Base-by-base conservation (phyloP, 2,113 vertebrate species). In the Pluvialis apricaria region DNA sequence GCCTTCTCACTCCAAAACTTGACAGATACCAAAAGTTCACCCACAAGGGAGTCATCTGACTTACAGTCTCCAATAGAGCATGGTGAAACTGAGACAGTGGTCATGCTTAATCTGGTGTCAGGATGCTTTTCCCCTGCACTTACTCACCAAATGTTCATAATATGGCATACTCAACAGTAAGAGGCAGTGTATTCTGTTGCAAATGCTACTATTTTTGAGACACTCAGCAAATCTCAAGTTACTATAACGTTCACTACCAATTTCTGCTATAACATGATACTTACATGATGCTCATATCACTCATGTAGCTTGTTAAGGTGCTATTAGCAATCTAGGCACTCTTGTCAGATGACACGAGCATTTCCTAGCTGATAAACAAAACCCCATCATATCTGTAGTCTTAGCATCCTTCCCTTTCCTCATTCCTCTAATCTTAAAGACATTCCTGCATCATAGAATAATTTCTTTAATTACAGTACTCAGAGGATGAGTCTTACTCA, bases 381-480 rank as follows among this genome's bases (percentile, higher is more conserved):
- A 44, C 79, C 16, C 5, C 40, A 70, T 86, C 62, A 80, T 77
- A 95, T 94, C 86, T 94, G 73, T 89, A 89, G 81, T 78, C 77
- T 94, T 80, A 78, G 24, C 29, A 84, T 70, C 34, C 32, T 92
- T 94, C 65, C 26, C 92, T 91, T 82, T 92, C 47, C 28, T 71
- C 77, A 79, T 82, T 91, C 38, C 61, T 94, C 91, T 84, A 83
- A 93, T 83, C 76, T 83, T 94, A 85, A 94, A 92, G 57, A 76
- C 5, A 19, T 86, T 89, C 89, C 34, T 52, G 94, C 80, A 91
- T 91, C 93, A 82, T 2, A 86, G 96, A 71, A 92, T 92, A 92
- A 92, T 95, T 84, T 91, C 20, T 91, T 62, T 97, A 89, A 97
- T 96, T 97, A 76, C 84, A 88, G 64, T 95, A 84, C 76, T 96